Conservation (phyloP, 2,113 vertebrate genomes). For the Sterrhoptilus dennistouni region DNA sequence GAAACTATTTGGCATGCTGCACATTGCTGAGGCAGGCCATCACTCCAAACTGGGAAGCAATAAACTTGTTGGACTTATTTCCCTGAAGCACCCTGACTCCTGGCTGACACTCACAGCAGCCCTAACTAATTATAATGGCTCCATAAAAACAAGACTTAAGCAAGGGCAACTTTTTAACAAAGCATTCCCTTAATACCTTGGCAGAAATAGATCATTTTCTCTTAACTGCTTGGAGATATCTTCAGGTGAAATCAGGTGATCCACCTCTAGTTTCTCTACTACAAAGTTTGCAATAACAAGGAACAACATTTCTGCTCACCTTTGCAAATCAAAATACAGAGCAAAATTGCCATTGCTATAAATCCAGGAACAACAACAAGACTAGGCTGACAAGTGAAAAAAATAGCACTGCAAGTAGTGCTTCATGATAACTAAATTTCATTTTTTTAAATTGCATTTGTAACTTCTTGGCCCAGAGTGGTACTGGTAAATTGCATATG, state of each 20-base stretch:
- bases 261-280: neutral
- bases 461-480: neutral
- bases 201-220: neutral
- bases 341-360: neutral
- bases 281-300: neutral
- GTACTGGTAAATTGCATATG: fast-evolving
- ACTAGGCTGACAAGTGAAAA: neutral
- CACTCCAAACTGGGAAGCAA: neutral
- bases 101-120: neutral
- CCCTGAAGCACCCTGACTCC: slow-evolving; percentile 11
- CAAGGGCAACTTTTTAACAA: neutral
- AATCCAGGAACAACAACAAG: neutral
- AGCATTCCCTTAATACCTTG: neutral
- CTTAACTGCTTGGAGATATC: neutral
- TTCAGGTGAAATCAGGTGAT: neutral
- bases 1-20: neutral
- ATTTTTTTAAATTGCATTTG: neutral
- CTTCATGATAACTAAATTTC: neutral
- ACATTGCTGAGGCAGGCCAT: neutral
- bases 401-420: neutral
- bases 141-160: neutral
- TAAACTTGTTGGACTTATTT: neutral
- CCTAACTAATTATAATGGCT: neutral
- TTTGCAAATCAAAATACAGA: neutral
- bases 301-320: neutral